These are phyloP conservation scores for Gymnopithys bicolor DNA, from an alignment of 2,797 vertebrate species.

Conservation along the genomic window DNA sequence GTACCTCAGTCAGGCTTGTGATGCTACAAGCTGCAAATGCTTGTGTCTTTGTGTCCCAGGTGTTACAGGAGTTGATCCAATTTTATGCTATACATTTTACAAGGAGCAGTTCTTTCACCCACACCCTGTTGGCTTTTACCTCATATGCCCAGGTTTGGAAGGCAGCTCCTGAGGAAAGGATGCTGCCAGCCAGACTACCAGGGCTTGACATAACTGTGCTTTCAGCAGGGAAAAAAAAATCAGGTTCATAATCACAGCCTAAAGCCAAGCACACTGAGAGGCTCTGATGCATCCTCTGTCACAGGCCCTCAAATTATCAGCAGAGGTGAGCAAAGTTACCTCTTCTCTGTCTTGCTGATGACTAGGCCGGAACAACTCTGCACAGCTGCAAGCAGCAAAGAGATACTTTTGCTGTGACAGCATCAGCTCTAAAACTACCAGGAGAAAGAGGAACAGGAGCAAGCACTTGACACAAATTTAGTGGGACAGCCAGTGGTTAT, in stretches of 20 bases:
- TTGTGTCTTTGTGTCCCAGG: neutral
- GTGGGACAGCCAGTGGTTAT: neutral
- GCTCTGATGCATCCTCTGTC: neutral
- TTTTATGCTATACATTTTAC: neutral
- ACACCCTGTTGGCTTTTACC: neutral
- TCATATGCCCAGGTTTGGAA: neutral
- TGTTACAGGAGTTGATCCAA: neutral
- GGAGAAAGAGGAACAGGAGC: neutral
- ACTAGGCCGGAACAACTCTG: neutral
- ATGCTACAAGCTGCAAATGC: neutral
- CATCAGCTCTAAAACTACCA: neutral
- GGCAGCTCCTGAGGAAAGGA: neutral
- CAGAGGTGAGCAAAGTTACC: neutral
- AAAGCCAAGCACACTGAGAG: neutral
- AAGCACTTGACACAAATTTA: conserved; percentile 16
- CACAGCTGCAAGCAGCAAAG: neutral
- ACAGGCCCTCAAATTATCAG: neutral
- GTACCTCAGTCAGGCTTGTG: neutral
- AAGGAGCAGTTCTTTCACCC: neutral
- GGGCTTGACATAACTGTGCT: neutral
- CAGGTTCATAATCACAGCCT: neutral
- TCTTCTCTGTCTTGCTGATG: neutral
- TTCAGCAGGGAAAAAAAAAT: neutral
- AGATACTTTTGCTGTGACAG: neutral
- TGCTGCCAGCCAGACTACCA: neutral